These are phyloP conservation scores for Redunca redunca DNA, from an alignment of 2,113 vertebrate species.

Conservation along the genomic window DNA sequence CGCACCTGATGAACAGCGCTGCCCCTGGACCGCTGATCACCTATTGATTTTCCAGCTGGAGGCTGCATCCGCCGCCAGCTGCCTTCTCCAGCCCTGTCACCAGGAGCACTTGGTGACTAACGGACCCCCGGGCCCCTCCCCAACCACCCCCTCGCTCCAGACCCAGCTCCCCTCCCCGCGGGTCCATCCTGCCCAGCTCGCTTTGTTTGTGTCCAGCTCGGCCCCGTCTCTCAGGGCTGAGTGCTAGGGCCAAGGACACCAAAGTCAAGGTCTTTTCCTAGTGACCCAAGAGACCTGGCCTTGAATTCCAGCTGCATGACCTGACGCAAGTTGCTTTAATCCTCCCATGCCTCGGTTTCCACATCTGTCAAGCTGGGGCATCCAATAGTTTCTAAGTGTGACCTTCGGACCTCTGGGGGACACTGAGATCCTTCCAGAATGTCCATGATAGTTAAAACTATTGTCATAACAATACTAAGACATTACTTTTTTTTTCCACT, in stretches of 20 bases:
- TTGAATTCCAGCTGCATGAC: background rate
- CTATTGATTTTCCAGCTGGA: slow-evolving; percentile 94
- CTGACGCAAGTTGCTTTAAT: background rate
- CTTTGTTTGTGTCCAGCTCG: background rate
- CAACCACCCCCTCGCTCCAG: slow-evolving; percentile 41
- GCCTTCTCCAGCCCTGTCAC: slow-evolving; percentile 89
- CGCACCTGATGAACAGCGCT: slow-evolving; percentile 97
- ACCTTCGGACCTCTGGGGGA: background rate
- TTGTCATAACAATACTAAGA: background rate
- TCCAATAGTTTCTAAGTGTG: background rate
- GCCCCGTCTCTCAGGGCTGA: background rate
- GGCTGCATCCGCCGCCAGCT: slow-evolving; percentile 78
- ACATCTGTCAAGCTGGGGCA: background rate
- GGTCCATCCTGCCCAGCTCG: background rate
- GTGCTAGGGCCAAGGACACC: background rate
- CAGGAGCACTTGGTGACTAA: slow-evolving; percentile 90
- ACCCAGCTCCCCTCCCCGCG: background rate
- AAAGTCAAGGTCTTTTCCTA: background rate
- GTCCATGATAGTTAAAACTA: background rate
- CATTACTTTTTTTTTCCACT: background rate
- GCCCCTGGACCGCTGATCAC: slow-evolving; percentile 96
- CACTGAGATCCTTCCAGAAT: background rate
- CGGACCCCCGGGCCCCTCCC: slow-evolving; percentile 79
- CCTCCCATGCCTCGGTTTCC: background rate
- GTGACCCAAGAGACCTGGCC: background rate